Evolutionary conservation across 2,888 invertebrate genomes (phyloP).

Genomic region (Imbricaverruca yamaguchii): DNA sequence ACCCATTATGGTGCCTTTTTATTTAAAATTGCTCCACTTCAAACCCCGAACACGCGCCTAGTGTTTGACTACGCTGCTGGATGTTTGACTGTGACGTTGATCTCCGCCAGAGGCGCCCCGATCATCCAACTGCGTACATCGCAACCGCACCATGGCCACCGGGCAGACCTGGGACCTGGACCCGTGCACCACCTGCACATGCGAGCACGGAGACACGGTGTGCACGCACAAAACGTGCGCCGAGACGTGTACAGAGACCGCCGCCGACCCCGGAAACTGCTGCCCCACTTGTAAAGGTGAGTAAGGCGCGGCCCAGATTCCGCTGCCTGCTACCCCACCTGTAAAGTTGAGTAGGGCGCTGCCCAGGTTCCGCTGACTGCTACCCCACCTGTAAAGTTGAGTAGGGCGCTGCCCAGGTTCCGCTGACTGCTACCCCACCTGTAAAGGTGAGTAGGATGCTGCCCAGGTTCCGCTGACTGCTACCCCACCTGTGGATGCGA

Average conservation of each 20-base stretch:
- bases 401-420: constrained; percentile 21
- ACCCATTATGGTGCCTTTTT: no score
- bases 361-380: no score
- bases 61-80: no score
- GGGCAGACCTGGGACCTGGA: neutral
- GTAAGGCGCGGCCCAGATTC: no score
- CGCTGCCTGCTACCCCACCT: no score
- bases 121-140: neutral
- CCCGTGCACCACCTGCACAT: neutral
- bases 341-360: no score
- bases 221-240: constrained; percentile 36
- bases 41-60: no score
- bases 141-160: constrained; percentile 23
- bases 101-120: neutral
- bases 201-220: constrained; percentile 21
- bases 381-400: no score
- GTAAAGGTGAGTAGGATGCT: constrained; percentile 24
- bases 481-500: no score
- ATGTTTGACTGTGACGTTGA: neutral
- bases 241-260: constrained; percentile 29
- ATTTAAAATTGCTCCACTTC: no score
- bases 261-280: constrained; percentile 33
- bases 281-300: constrained; percentile 34
- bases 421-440: constrained; percentile 36
- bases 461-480: no score